Conservation (phyloP, 2,888 invertebrate species). For the Colostygia pectinataria region DNA sequence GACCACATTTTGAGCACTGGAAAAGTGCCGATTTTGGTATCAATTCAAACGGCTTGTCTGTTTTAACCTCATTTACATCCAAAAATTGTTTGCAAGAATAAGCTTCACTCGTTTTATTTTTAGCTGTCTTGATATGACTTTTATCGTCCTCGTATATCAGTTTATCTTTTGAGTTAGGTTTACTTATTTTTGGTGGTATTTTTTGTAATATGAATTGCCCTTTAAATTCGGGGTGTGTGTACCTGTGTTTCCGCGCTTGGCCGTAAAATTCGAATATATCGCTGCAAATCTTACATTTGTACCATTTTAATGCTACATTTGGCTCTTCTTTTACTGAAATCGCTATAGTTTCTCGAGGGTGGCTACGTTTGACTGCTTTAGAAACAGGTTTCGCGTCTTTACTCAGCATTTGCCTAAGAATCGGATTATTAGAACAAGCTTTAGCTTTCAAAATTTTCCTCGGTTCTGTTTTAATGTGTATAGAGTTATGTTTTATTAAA, state of each 20-base stretch:
- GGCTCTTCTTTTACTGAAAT: constrained; percentile 6
- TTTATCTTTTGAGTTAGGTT: constrained; percentile 4
- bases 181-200: constrained; percentile 3
- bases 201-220: constrained; percentile 20
- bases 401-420: constrained; percentile 7
- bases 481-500: constrained; percentile 19
- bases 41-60: constrained; percentile 1
- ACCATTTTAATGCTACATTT: background rate
- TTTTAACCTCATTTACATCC: constrained; percentile 7
- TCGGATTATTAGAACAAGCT: constrained; percentile 1
- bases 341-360: background rate
- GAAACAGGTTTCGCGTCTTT: background rate
- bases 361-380: background rate
- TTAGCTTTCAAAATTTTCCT: constrained; percentile 20
- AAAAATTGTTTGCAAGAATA: no score
- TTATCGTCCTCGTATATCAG: constrained; percentile 13
- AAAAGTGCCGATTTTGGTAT: constrained; percentile 45
- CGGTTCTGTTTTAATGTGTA: constrained; percentile 25
- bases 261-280: constrained; percentile 8
- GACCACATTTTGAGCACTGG: constrained; percentile 42
- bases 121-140: no score
- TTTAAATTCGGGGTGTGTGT: constrained; percentile 13
- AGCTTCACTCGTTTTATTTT: no score
- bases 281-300: constrained; percentile 30
- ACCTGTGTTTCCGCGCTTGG: constrained; percentile 21